Base-by-base conservation (phyloP, 2,888 invertebrate genomes). In the Anthophora plumipes region DNA sequence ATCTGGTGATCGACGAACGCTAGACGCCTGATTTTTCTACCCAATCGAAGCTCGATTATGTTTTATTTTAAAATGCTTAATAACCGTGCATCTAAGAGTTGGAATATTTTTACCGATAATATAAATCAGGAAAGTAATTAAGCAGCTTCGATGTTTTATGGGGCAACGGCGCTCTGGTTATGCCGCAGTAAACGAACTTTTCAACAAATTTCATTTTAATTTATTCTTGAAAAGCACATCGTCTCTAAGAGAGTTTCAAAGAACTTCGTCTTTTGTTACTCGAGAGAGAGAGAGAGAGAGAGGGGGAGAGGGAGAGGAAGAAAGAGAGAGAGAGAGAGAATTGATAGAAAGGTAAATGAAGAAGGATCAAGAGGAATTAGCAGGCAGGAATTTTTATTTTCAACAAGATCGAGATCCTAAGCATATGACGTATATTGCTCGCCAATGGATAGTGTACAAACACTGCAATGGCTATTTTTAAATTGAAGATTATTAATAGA, bases 191-290 rank as follows among this genome's bases (percentile, higher is more conserved):
- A 59, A 54, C n/a, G 48, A 80, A 80, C 73, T 80, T 79, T 66
- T 80, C 61, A 80, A 80, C 73, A 73, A 80, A 80, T 80, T 80
- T 68, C 80, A 37, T 73, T 80, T 80, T 73, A 80, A 80, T 73
- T 80, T 79, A 79, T 73, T 59, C 69, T 46, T 48, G 67, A 72
- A 67, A 66, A 78, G 60, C 64, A 66, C 63, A 59, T 68, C 73
- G 50, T 43, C 22, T 41, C 46, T 31, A 31, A 17, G 43, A 5
- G 22, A 68, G 41, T 67, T 72, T 22, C 37, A 41, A 4, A 41
- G 43, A 60, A 67, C 55, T 55, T 69, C 31, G 14, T 31, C 17
- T 31, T 31, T 31, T 17, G 31, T 41, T 63, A n/a, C 68, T 17
- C 9, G 7, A 66, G 12, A 17, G 46, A 11, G n/a, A 9, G 12